A percentile compares a stretch with the other conserved stretches of the same genome.
These are phyloP conservation scores for Dipodomys stephensi DNA, from an alignment of 2,113 vertebrate species.

Conservation along the genomic window DNA sequence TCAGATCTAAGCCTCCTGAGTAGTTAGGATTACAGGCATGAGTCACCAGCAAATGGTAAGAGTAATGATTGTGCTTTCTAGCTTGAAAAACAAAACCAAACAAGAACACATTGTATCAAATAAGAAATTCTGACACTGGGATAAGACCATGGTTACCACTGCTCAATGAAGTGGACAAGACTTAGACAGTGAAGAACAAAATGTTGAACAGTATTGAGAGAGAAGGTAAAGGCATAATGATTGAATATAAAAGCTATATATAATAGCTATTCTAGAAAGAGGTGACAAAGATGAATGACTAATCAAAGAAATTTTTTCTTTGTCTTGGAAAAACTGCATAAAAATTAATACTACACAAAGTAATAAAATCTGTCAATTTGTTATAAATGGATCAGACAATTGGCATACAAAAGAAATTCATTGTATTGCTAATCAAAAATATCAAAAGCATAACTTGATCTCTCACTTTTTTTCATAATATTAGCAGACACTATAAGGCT, in stretches of 20 bases:
- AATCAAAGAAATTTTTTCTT: neutral
- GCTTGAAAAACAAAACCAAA: neutral
- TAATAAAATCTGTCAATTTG: too few species aligned
- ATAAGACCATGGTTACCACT: neutral
- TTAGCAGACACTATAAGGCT: neutral
- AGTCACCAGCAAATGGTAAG: too few species aligned
- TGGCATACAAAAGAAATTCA: neutral
- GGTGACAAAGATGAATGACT: neutral
- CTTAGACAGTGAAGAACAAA: neutral
- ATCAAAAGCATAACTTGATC: neutral
- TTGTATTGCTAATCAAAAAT: neutral
- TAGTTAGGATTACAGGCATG: too few species aligned
- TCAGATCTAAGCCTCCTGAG: too few species aligned
- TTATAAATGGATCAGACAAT: neutral
- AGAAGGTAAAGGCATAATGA: neutral
- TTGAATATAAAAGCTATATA: neutral
- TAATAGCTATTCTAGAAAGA: neutral
- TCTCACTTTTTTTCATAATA: neutral
- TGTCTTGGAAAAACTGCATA: neutral
- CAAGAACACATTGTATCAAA: neutral
- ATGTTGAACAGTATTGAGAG: neutral
- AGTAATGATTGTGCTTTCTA: neutral
- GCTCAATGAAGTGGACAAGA: neutral
- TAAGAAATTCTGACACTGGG: neutral
- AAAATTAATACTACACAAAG: neutral